Base-by-base conservation (phyloP, 1,140 invertebrate species). In the Drosophila neocordata region DNA sequence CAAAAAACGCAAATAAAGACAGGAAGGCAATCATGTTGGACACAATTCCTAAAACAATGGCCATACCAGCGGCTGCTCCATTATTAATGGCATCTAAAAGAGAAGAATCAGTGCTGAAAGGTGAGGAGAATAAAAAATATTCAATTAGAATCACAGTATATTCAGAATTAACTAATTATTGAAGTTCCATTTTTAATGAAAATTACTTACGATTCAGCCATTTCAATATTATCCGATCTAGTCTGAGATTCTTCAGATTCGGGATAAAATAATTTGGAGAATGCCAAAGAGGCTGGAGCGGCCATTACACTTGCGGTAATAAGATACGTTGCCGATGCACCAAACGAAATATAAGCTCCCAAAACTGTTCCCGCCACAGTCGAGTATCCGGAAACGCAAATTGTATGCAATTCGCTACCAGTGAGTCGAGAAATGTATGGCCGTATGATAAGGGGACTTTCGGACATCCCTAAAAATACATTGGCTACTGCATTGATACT, bases 291-390 rank as follows among this genome's bases (percentile, higher is more conserved):
- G 15, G 96, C 96, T 0, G 98, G 97, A 4, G 98, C 98, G 1
- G 97, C 96, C 98, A 99, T 99, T 0, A 99, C 94, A 55, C 96
- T 97, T 0, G 98, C 97, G 0, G 97, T 96, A 38, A 99, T 94
- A 8, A 97, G 91, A 91, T 96, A 94, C 0, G 94, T 93, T 1
- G 96, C 93, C 70, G 96, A 93, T 7, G 98, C 97, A 2, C 97
- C 98, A 90, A 97, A 97, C 7, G 93, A 93, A 44, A 98, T 97
- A 84, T 98, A 99, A 0, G 97, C 96, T 0, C 97, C 97, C 61
- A 99, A 92, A 0, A 98, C 96, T 3, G 96, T 95, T 11, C 96
- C 98, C 51, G 98, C 97, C 27, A 98, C 97, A 7, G 97, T 97
- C 0, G 97, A 96, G 92, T 98, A 98, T 11, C 98, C 98, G 3